These are phyloP conservation scores for Xiphorhynchus erythropygius DNA, from an alignment of 2,797 vertebrate genomes.

Conservation along the genomic window DNA sequence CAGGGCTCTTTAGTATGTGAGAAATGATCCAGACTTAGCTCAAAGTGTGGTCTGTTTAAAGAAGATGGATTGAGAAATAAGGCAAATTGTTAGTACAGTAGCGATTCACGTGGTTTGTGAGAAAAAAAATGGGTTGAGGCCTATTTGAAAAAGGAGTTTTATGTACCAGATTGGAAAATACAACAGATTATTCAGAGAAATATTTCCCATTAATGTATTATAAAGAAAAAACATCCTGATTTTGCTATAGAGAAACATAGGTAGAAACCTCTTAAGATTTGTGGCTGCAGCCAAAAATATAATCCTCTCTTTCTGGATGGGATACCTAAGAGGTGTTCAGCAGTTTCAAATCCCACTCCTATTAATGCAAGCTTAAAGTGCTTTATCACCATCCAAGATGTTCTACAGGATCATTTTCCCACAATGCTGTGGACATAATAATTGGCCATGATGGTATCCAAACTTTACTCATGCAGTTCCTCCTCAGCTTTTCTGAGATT, in stretches of 20 bases:
- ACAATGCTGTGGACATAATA: not conserved
- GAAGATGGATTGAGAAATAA: not conserved
- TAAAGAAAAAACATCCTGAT: not conserved
- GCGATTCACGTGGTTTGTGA: not conserved
- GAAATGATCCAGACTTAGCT: not conserved
- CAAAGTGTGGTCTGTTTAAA: not conserved
- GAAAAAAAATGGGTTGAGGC: not conserved
- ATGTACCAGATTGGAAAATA: not conserved
- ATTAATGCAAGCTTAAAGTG: not conserved
- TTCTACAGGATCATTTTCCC: not conserved
- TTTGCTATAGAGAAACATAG: not conserved
- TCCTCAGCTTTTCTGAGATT: not conserved
- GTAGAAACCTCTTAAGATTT: not conserved
- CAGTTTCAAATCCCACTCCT: slow-evolving; percentile 17
- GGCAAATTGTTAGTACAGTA: not conserved
- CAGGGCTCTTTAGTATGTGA: not conserved
- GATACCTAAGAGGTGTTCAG: not conserved
- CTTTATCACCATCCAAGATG: not conserved
- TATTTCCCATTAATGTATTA: not conserved
- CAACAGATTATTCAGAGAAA: not conserved
- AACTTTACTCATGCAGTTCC: not conserved
- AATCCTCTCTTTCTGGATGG: slow-evolving; percentile 21
- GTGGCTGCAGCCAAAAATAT: not conserved
- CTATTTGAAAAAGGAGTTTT: not conserved
- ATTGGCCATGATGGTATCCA: not conserved